Evolutionary conservation across 2,113 vertebrate genomes (phyloP), one percentile per base, ranked within the genome.

Genomic region (Hymenochirus boettgeri): DNA sequence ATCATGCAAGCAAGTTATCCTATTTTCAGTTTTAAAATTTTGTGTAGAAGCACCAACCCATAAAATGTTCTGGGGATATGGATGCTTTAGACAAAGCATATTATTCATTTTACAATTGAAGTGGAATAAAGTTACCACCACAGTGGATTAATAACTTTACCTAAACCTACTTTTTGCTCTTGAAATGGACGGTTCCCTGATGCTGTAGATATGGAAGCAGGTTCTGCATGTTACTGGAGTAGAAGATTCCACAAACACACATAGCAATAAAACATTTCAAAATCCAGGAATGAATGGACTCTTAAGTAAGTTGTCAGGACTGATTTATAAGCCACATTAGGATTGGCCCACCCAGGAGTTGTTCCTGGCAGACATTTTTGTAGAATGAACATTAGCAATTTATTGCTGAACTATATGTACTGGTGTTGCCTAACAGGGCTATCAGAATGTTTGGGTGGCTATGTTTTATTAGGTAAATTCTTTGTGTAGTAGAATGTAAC

Each of bases 281-380:
- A 19, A 42, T 70, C 22, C 42, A 24, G 15, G 48, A 57, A 48
- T 65, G 46, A 56, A 50, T 42, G 48, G 42, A 19, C 15, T 29
- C 25, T 54, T 26, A 24, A 67, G 35, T 27, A 60, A 52, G 24
- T 12, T 11, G 29, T 27, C 25, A 51, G 22, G 47, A 18, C 48
- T 84, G 58, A 37, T 56, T 55, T 56, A 57, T 50, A 66, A 10
- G 7, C 33, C 45, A 8, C 29, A 55, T 10, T 21, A 35, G 26
- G 29, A 65, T 56, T 62, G 33, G 63, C 48, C 69, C 60, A 70
- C 69, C 53, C 53, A 62, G 21, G 39, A 62, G 27, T 47, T 22
- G 35, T 39, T 31, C 52, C 67, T 62, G 31, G 27, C 31, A 62
- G 48, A 70, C n/a, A 52, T 51, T 46, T 48, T 23, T 42, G 46